Conservation (phyloP, 2,888 invertebrate genomes). For the Tenthredo notha region DNA sequence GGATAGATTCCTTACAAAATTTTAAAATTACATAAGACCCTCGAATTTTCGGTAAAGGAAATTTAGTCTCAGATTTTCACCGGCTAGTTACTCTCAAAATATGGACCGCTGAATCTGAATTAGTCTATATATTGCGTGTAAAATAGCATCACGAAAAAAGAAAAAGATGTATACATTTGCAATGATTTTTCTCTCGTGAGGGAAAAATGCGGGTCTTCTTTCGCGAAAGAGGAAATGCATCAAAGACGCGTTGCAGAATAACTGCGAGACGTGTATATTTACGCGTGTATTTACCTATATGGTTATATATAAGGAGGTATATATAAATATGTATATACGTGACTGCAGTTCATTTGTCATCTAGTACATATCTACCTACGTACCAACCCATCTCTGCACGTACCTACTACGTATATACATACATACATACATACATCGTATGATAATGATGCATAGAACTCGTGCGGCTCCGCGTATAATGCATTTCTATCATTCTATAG, state of each 20-base stretch:
- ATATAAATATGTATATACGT: not conserved
- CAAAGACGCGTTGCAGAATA: not conserved
- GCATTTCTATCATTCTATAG: slow-evolving; percentile 18
- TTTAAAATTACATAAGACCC: too few relatives aligned
- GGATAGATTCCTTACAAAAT: not conserved
- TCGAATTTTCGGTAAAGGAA: too few relatives aligned
- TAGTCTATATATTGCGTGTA: too few relatives aligned
- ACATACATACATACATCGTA: not conserved
- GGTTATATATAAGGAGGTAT: not conserved
- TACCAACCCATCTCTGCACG: not conserved
- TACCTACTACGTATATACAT: not conserved
- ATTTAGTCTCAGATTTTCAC: too few relatives aligned
- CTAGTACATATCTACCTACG: not conserved
- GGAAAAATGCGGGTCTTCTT: not conserved
- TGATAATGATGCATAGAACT: not conserved
- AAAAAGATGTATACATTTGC: not conserved
- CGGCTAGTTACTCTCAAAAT: too few relatives aligned
- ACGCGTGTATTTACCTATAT: not conserved
- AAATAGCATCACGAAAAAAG: too few relatives aligned
- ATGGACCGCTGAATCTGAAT: too few relatives aligned
- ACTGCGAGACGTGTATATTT: not conserved
- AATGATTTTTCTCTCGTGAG: not conserved
- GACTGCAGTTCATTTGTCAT: not conserved
- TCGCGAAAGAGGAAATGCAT: slow-evolving; percentile 10
- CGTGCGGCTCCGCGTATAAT: not conserved